Conservation (phyloP, 2,113 vertebrate genomes). For the Oceanodroma tethys region DNA sequence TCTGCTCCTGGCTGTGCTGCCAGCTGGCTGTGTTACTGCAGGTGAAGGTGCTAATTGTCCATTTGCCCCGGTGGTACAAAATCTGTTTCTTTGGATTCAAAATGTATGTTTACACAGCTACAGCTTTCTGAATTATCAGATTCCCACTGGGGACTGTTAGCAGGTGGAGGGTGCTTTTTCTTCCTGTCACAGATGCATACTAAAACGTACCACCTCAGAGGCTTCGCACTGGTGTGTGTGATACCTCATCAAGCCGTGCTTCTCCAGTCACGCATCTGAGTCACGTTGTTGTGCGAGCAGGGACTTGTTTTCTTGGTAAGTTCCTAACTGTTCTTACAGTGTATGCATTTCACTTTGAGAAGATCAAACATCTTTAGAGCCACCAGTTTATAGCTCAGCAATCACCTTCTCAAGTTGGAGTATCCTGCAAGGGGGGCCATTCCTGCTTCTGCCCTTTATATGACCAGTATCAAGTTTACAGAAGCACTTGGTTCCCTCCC, state of each 20-base stretch:
- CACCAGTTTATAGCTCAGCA: background rate
- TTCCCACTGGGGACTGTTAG: background rate
- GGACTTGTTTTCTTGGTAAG: background rate
- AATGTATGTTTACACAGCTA: background rate
- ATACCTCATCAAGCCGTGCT: background rate
- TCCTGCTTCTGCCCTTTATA: background rate
- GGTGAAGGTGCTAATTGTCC: background rate
- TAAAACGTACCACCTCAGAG: background rate
- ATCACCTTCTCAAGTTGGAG: background rate
- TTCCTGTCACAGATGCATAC: background rate
- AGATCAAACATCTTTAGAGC: background rate
- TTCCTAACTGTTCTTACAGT: background rate
- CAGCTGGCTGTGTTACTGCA: background rate
- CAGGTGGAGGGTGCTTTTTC: background rate
- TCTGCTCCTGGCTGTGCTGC: background rate
- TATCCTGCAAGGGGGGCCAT: background rate
- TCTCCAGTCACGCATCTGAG: background rate
- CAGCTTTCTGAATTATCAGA: background rate
- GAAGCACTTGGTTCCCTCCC: background rate
- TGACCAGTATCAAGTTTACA: background rate
- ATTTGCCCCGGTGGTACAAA: background rate
- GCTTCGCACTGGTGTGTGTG: accelerated
- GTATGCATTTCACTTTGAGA: background rate
- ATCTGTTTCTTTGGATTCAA: background rate
- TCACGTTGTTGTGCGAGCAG: background rate